phyloP scores from a whole-genome alignment of 2,113 vertebrate species.

The Etheostoma spectabile region DNA sequence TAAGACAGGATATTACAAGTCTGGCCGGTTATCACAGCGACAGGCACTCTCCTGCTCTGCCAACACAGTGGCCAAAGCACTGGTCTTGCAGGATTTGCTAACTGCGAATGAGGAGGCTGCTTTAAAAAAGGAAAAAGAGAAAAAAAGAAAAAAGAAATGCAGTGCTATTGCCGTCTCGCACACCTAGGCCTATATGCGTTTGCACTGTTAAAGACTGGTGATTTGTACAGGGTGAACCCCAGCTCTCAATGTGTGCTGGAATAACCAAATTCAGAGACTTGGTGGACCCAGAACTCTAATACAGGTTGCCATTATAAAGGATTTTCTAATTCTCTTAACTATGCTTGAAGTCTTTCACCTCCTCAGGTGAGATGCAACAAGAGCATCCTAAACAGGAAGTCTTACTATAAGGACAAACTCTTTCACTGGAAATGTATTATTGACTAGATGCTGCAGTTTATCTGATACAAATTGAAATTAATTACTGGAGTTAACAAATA shows the following conservation, averaged over 20 bases:
- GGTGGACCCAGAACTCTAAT: neutral
- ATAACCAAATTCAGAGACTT: neutral
- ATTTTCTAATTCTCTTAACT: neutral
- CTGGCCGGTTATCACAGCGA: neutral
- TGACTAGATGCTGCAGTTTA: neutral
- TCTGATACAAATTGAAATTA: neutral
- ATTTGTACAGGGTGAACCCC: neutral
- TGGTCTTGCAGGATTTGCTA: neutral
- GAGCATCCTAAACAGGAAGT: neutral
- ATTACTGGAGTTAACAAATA: neutral
- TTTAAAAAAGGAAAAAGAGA: neutral
- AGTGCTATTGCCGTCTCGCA: neutral
- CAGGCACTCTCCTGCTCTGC: conserved; percentile 12
- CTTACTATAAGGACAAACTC: neutral
- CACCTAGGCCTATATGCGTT: neutral
- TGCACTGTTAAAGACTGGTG: neutral
- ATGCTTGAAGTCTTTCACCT: neutral
- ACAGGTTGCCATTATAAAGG: neutral
- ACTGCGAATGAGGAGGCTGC: neutral
- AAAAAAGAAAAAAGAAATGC: too few species aligned
- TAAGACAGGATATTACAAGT: conserved; percentile 22
- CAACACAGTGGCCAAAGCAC: neutral
- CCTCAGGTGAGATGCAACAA: neutral
- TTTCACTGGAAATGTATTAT: neutral
- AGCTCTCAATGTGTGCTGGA: neutral